Evolutionary conservation across 2,797 vertebrate genomes (phyloP).

Genomic region (Podargus strigoides): DNA sequence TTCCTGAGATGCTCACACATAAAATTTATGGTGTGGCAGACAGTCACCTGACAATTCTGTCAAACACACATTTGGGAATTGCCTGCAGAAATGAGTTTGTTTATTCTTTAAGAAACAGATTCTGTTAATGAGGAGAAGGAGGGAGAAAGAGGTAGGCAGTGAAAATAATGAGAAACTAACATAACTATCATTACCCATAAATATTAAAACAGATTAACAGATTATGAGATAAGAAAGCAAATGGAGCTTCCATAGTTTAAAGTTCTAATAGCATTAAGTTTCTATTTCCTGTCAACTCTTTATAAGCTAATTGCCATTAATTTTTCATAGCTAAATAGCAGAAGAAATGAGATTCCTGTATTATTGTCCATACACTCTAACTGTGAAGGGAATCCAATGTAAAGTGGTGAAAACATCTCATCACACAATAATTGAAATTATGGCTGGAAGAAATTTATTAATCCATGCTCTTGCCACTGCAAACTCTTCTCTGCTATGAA

Average conservation of each 20-base stretch:
- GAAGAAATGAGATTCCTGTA: constrained; percentile 18
- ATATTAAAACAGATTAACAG: constrained; percentile 53
- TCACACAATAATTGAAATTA: neutral
- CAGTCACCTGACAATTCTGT: neutral
- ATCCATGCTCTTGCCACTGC: neutral
- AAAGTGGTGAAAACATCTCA: neutral
- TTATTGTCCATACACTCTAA: neutral
- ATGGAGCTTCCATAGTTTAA: neutral
- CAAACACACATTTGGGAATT: neutral
- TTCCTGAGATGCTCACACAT: neutral
- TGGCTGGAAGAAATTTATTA: neutral
- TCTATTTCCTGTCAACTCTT: constrained; percentile 55
- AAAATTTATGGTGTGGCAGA: neutral
- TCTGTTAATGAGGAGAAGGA: neutral
- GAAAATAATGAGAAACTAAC: constrained; percentile 39
- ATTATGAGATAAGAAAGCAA: constrained; percentile 23
- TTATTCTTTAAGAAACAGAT: neutral
- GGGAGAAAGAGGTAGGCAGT: neutral
- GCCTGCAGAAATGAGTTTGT: neutral
- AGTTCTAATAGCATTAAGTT: constrained; percentile 32
- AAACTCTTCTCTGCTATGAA: neutral
- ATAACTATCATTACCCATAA: neutral
- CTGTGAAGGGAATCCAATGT: neutral
- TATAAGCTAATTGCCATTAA: constrained; percentile 64
- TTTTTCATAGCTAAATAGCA: constrained; percentile 56